A percentile compares a stretch with the other conserved stretches of the same genome.
These are phyloP conservation scores for Cathartes aura DNA, from an alignment of 2,113 vertebrate genomes.

Conservation along the genomic window DNA sequence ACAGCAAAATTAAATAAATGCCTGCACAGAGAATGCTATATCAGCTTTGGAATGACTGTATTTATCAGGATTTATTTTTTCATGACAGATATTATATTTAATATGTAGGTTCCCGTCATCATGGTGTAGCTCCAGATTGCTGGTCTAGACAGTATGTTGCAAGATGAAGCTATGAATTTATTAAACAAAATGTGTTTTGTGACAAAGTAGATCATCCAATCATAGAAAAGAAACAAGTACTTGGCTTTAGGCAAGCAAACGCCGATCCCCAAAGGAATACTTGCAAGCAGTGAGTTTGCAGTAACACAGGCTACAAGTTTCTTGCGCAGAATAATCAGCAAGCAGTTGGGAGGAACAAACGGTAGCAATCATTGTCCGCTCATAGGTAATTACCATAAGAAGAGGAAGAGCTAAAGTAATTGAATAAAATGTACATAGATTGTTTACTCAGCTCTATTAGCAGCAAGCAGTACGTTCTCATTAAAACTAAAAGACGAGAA, in stretches of 20 bases:
- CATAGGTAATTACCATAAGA: conserved; percentile 32
- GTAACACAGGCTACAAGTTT: background rate
- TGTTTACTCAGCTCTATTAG: conserved; percentile 50
- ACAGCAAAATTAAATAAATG: background rate
- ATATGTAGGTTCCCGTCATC: background rate
- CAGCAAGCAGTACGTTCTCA: background rate
- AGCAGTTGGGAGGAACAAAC: conserved; percentile 36
- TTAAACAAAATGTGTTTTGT: background rate
- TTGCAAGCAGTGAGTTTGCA: conserved; percentile 13
- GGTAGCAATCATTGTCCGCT: conserved; percentile 2
- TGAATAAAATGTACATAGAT: conserved; percentile 44
- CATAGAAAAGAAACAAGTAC: background rate
- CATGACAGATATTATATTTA: background rate
- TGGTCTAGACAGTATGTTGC: background rate
- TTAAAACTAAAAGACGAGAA: conserved; percentile 34
- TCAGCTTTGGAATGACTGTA: background rate
- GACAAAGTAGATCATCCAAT: conserved; percentile 13
- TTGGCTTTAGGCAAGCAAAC: background rate
- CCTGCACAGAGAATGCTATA: background rate
- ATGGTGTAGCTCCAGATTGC: background rate
- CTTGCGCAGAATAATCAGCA: conserved; percentile 29
- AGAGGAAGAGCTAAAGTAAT: conserved; percentile 48
- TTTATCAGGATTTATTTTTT: background rate
- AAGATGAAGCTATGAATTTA: background rate
- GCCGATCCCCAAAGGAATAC: background rate